phyloP scores from a whole-genome alignment of 2,113 vertebrate genomes.

The Phoenicopterus ruber region DNA sequence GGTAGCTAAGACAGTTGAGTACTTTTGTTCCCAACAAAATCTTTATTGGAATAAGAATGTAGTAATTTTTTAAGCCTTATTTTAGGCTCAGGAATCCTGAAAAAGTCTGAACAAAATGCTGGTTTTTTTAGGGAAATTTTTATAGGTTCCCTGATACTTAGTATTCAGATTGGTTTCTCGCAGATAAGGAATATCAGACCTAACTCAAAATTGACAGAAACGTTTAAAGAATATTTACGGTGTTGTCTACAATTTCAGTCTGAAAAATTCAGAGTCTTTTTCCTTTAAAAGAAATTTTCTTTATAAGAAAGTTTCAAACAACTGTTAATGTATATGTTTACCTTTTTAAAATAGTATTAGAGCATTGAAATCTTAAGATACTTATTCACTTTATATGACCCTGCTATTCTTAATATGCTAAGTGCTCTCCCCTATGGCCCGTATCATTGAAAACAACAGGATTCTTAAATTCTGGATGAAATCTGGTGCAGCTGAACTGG shows the following conservation, averaged over 20 bases:
- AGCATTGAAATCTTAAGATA: not conserved
- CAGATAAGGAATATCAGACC: not conserved
- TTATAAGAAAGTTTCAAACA: not conserved
- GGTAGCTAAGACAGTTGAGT: not conserved
- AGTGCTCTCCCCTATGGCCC: not conserved
- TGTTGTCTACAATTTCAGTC: not conserved
- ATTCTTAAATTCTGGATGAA: not conserved
- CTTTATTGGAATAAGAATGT: not conserved
- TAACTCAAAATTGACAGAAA: not conserved
- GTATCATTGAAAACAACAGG: not conserved
- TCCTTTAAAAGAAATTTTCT: not conserved
- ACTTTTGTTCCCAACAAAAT: not conserved
- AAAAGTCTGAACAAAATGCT: not conserved
- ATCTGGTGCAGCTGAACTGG: not conserved
- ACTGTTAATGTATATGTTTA: not conserved
- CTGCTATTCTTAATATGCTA: not conserved
- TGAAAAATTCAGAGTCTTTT: not conserved
- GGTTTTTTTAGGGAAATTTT: not conserved
- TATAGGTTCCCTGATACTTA: not conserved
- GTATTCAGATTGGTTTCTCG: not conserved
- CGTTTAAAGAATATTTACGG: not conserved
- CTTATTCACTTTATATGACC: not conserved
- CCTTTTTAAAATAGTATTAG: not conserved
- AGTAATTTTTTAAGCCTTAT: not conserved
- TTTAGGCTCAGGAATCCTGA: not conserved